A percentile compares a stretch with the other conserved stretches of the same genome.
phyloP scores from a whole-genome alignment of 2,797 vertebrate genomes.

The Phoxinus dragarum region DNA sequence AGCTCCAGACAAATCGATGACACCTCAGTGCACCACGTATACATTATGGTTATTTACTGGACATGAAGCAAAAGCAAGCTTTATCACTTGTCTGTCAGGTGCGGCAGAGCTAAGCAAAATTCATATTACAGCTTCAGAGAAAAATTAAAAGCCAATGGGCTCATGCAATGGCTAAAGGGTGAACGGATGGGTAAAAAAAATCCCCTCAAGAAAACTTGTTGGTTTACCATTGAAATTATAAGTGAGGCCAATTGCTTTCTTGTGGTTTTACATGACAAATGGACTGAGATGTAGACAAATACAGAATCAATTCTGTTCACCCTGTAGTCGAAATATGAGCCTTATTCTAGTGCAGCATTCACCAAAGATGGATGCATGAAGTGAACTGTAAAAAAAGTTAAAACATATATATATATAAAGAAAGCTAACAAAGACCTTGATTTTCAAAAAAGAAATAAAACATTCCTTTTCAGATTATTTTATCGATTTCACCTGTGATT shows the following conservation, averaged over 20 bases:
- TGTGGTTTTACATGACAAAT: conserved; percentile 28
- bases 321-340: conserved; percentile 18
- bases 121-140: conserved; percentile 13
- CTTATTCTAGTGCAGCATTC: conserved; percentile 3
- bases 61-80: conserved; percentile 69
- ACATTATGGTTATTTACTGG: conserved; percentile 90
- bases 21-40: conserved; percentile 84
- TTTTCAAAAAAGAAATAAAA: not conserved
- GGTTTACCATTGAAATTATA: not conserved
- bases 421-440: not conserved
- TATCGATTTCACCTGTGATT: not conserved
- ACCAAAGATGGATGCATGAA: not conserved
- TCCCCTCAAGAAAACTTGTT: conserved; percentile 6
- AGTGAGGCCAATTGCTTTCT: not conserved
- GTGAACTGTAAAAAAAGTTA: not conserved
- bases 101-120: not conserved
- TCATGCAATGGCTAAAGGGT: not conserved
- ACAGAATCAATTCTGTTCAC: conserved; percentile 16
- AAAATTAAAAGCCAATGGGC: not conserved
- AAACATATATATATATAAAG: not conserved
- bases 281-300: conserved; percentile 32
- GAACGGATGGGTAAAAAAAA: not conserved
- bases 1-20: conserved; percentile 93
- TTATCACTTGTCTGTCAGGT: conserved; percentile 16
- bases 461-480: not conserved